These are phyloP conservation scores for Agrochola litura DNA, from an alignment of 2,888 invertebrate genomes.

Conservation along the genomic window DNA sequence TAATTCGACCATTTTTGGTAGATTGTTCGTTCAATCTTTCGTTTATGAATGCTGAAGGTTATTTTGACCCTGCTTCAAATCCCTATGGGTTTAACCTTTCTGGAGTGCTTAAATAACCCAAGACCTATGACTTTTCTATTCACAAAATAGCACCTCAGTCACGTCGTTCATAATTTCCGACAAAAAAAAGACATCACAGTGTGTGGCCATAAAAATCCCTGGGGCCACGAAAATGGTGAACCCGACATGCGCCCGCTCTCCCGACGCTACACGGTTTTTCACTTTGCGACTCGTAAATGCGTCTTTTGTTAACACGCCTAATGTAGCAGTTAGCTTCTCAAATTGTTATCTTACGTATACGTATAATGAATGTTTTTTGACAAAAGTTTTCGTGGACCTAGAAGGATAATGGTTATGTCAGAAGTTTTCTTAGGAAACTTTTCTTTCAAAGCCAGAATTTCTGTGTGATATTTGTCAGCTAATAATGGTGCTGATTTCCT, in stretches of 20 bases:
- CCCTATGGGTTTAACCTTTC: neutral
- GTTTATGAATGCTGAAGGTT: neutral
- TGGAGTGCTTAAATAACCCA: conserved; percentile 13
- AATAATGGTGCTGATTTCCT: too few species aligned
- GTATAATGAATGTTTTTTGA: conserved; percentile 55
- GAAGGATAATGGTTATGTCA: neutral
- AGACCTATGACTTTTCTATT: conserved; percentile 48
- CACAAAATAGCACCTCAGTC: conserved; percentile 53
- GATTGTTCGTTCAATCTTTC: neutral
- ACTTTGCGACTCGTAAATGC: conserved; percentile 84
- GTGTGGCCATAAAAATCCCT: conserved; percentile 72
- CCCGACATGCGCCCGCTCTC: conserved; percentile 66
- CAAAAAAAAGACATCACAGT: conserved; percentile 66
- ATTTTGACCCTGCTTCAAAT: neutral
- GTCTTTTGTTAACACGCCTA: conserved; percentile 86
- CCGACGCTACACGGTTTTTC: conserved; percentile 76
- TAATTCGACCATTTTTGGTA: neutral
- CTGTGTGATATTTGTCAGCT: neutral
- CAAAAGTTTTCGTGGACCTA: conserved; percentile 48
- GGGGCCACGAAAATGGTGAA: conserved; percentile 69
- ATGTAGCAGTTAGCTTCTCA: conserved; percentile 80
- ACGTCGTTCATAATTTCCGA: conserved; percentile 69
- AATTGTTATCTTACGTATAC: conserved; percentile 68
- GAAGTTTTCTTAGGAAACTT: conserved; percentile 17
- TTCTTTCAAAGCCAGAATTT: conserved; percentile 18